Evolutionary conservation across 2,888 invertebrate genomes (phyloP), one percentile per base, ranked within the genome.

Genomic region (Drosophila siamana): DNA sequence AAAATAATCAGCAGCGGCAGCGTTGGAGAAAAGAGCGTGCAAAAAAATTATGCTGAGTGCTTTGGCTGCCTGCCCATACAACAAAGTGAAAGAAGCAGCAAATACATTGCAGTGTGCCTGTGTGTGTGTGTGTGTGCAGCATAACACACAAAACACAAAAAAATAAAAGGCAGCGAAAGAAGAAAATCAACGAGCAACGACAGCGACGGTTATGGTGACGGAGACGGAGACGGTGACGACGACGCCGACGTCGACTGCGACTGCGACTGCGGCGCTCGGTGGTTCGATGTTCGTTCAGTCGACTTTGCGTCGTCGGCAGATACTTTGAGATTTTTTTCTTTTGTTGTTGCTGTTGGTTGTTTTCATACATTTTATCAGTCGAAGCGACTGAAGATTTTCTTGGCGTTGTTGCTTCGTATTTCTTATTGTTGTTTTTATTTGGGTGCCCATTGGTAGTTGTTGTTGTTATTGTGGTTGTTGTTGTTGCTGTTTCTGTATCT

Each of bases 11-110:
- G 89, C 89, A 76, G 33, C 33, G n/a, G n/a, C 30, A 33, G 33
- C 33, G 5, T 85, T 87, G 78, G 79, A 83, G 89, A 88, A 88
- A 84, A 89, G 84, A 86, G 83, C 80, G 88, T 84, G 84, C 89
- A 87, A 89, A 86, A 85, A 85, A 82, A 89, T 88, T 89, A 89
- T 83, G 83, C 86, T 83, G 83, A 88, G 84, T 89, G 89, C 89
- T 84, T 74, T 89, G 89, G 88, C 83, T 85, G 89, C 85, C 84
- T 82, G 82, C 87, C 82, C 89, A 84, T 86, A 74, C 88, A 85
- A 84, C 88, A 85, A 84, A 84, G 89, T 89, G 89, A 89, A 89
- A 89, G 88, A 89, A 75, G 67, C 71, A 85, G 59, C 68, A n/a
- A 38, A 1, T 19, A 19, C 38, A 33, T n/a, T 38, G 13, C 33